Base-by-base conservation (phyloP, 2,888 invertebrate genomes). In the Caenorhabditis virilis region DNA sequence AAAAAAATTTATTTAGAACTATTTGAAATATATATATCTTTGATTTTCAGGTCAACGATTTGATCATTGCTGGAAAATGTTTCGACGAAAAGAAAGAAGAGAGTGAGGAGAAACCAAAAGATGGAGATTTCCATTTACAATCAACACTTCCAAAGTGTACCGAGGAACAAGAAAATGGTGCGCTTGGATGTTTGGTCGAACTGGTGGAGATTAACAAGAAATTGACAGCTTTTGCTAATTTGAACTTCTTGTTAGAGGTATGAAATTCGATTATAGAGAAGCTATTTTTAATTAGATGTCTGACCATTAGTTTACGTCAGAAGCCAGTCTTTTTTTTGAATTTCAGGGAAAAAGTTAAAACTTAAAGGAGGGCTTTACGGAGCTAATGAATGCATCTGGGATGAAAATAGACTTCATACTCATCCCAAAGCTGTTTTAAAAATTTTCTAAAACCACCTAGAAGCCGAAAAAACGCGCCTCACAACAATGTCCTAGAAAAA, bases 181-280 rank as follows among this genome's bases (percentile, higher is more conserved):
- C 80, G 7, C 61, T 80, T 15, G 78, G 76, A 41, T 80, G 80
- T 59, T 74, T 80, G 15, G 77, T 78, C 11, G 80, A 80, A 55
- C 61, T 80, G 42, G 64, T 79, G n/a, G 80, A 80, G 47, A 74
- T 80, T 57, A 80, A 80, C 63, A 75, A 74, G 53, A 76, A 79
- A 42, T 57, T 80, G 26, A 56, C 69, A 20, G 72, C 71, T 39
- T 75, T 80, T 46, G 72, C 74, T 25, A 72, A 73, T 25, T 63
- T 74, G 35, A 78, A 80, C 58, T 77, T 79, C 72, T 59, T 80
- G 1, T 47, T 81, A 18, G 79, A 79, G 64, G 69, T 77, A 33
- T 39, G 50, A n/a, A n/a, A n/a, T n/a, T n/a, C n/a, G n/a, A n/a
- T n/a, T n/a, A n/a, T n/a, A n/a, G n/a, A n/a, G n/a, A 16, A 27